Evolutionary conservation across 2,113 vertebrate species (phyloP), one percentile per base, ranked within the genome.

Genomic region (Ceyx margarethae): DNA sequence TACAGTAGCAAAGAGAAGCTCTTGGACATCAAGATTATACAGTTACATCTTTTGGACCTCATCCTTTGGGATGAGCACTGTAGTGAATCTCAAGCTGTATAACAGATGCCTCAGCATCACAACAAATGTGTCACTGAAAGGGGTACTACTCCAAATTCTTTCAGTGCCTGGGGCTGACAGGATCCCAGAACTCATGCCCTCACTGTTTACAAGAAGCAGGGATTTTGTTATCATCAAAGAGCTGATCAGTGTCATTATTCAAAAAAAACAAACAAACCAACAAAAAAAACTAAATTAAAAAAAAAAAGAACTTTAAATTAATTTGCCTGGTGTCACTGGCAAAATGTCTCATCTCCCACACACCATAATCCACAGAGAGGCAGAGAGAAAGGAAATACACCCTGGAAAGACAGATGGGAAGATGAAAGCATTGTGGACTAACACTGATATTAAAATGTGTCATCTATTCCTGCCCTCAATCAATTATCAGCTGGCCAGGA

Each of bases 371-470:
- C 46, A 79, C 28, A 37, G 37, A 85, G 51, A 71, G 31, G 45
- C 68, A 60, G 57, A 51, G 25, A 54, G 77, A 58, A 67, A 85
- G 77, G 72, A 83, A 82, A 72, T 48, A 53, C 25, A 80, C 73
- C 60, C 35, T 66, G 43, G 54, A 74, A 93, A 95, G 68, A 81
- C 88, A 95, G 87, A 94, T 93, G 91, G 81, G 60, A 91, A 87
- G 64, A 93, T 87, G 75, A 96, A 93, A 92, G 81, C 87, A 77
- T 40, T 92, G 79, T 80, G 78, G 81, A 89, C 81, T 88, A 89
- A 87, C 67, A 56, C 43, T 16, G 62, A 35, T 87, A 85, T 37
- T 75, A 78, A 94, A 94, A 92, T 78, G 83, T 35, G 2, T 90
- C 91, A 93, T 88, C 53, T 61, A 61, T 46, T 68, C 50, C 48